Evolutionary conservation across 2,888 invertebrate species (phyloP).

Genomic region (Noctua pronuba): DNA sequence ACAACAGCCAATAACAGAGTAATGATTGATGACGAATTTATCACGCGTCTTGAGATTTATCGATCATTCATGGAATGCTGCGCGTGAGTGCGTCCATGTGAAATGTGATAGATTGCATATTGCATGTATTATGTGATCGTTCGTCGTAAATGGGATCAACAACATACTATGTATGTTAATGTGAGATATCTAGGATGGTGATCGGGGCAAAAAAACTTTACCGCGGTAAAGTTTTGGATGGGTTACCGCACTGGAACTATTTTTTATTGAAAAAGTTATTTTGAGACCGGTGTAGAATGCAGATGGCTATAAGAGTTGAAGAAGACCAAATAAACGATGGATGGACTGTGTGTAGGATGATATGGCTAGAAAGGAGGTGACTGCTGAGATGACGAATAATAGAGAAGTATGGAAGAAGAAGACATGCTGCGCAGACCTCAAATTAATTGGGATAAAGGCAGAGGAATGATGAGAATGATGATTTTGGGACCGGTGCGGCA

Average conservation of each 20-base stretch:
- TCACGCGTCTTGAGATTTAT: slow-evolving; percentile 45
- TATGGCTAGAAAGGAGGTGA: background rate
- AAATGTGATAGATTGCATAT: slow-evolving; percentile 56
- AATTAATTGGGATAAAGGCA: background rate
- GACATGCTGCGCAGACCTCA: background rate
- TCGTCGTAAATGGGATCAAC: slow-evolving; percentile 26
- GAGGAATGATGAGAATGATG: background rate
- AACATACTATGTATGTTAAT: slow-evolving; percentile 3
- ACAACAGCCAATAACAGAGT: slow-evolving; percentile 22
- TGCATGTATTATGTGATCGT: slow-evolving; percentile 48
- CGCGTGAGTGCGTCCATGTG: slow-evolving; percentile 53
- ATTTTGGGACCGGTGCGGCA: too few species aligned
- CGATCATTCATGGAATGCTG: slow-evolving; percentile 54
- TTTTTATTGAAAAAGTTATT: too few species aligned
- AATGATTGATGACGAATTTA: slow-evolving; percentile 34
- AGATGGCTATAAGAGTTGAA: background rate
- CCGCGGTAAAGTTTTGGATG: too few species aligned
- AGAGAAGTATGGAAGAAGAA: background rate
- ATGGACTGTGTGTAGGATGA: background rate
- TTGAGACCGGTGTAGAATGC: background rate
- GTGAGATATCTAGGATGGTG: background rate
- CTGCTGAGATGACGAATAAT: background rate
- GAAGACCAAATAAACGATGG: background rate
- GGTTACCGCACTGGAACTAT: too few species aligned
- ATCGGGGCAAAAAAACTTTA: background rate